A percentile compares a stretch with the other conserved stretches of the same genome.
These are phyloP conservation scores for Benthosema pterotum DNA, from an alignment of 2,797 vertebrate species.

Conservation along the genomic window DNA sequence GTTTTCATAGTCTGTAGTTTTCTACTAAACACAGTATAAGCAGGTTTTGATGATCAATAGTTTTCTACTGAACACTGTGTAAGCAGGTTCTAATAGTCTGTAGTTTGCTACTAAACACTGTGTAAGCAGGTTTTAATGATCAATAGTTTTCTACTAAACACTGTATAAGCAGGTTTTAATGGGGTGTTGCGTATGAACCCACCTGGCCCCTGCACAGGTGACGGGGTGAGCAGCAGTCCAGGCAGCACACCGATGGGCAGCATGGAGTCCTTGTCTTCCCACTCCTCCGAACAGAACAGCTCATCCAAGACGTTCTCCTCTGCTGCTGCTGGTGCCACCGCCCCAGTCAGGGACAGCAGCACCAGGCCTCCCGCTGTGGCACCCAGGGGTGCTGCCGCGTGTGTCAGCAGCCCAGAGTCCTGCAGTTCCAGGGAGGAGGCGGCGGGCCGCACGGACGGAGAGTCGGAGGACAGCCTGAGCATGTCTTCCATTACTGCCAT, in stretches of 20 bases:
- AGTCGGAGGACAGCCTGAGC: conserved; percentile 87
- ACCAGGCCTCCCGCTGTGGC: conserved; percentile 59
- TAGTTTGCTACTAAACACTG: no score
- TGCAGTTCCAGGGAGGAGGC: conserved; percentile 88
- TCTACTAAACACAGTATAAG: no score
- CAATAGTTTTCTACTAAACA: no score
- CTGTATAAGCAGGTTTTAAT: conserved; percentile 64
- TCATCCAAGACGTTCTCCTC: conserved; percentile 80
- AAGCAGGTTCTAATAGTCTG: no score
- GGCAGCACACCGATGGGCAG: conserved; percentile 97
- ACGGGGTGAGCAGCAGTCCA: conserved; percentile 93
- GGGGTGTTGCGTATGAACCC: conserved; percentile 49
- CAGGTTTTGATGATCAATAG: no score
- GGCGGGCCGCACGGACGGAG: conserved; percentile 85
- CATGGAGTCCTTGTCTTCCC: conserved; percentile 96
- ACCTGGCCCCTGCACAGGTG: conserved; percentile 83
- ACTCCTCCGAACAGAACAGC: conserved; percentile 94
- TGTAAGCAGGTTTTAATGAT: no score
- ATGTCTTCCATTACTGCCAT: conserved; percentile 77
- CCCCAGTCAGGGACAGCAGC: conserved; percentile 77
- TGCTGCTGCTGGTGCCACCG: background rate
- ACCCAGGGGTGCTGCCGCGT: conserved; percentile 77
- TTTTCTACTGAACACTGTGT: no score
- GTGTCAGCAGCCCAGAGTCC: conserved; percentile 90
- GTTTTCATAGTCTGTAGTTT: no score